Evolutionary conservation across 1,140 invertebrate genomes (phyloP).

Genomic region (Drosophila willistoni): DNA sequence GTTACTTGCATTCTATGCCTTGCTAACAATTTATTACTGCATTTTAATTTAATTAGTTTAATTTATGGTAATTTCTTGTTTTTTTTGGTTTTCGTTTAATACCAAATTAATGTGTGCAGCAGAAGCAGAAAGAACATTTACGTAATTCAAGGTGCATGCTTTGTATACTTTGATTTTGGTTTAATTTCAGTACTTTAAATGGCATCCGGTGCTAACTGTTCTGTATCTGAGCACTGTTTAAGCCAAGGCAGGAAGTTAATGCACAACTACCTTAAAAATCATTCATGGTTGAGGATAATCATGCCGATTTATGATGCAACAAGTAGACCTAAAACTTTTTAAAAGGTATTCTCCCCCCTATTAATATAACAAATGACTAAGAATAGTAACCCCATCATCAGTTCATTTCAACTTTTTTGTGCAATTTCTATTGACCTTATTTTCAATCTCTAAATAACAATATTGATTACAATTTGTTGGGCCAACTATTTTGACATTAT

Average conservation of each 20-base stretch:
- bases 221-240: neutral
- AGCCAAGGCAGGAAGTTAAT: neutral
- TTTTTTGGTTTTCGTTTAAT: neutral
- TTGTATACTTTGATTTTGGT: neutral
- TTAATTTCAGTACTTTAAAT: neutral
- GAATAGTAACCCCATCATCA: too few species aligned
- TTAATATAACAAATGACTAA: too few species aligned
- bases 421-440: neutral
- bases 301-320: neutral
- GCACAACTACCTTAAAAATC: neutral
- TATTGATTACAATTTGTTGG: neutral
- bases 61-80: slow-evolving; percentile 21
- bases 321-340: neutral
- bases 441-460: neutral
- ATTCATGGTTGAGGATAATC: neutral
- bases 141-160: slow-evolving; percentile 9
- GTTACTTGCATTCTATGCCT: slow-evolving; percentile 7
- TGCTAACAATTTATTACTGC: slow-evolving; percentile 24
- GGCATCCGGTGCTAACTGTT: neutral
- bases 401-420: neutral
- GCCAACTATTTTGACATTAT: neutral
- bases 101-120: slow-evolving; percentile 8
- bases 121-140: slow-evolving; percentile 5
- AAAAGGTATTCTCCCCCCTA: too few species aligned
- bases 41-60: slow-evolving; percentile 30